Evolutionary conservation across 2,113 vertebrate species (phyloP).

Genomic region (Serilophus lunatus): DNA sequence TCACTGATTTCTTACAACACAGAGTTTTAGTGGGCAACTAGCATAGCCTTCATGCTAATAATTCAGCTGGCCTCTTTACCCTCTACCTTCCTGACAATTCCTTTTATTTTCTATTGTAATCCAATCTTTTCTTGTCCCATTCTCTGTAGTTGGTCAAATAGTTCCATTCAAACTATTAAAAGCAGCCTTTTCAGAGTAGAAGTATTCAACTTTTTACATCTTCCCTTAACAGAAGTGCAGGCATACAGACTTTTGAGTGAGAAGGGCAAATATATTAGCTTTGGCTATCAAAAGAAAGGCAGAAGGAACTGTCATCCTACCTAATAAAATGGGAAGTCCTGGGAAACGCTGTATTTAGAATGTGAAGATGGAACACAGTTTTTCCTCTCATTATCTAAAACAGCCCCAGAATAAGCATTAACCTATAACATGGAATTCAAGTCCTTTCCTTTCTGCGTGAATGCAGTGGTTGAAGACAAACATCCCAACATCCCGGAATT

Average conservation of each 20-base stretch:
- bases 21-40: background rate
- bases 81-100: background rate
- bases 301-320: background rate
- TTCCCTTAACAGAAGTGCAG: background rate
- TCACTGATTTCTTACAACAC: background rate
- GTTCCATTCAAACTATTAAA: background rate
- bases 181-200: background rate
- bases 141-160: background rate
- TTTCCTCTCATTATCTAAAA: background rate
- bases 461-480: background rate
- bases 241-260: background rate
- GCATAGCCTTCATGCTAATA: background rate
- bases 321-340: background rate
- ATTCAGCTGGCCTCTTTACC: background rate
- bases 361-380: background rate
- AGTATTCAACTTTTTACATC: background rate
- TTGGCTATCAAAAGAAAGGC: background rate
- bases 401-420: background rate
- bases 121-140: background rate
- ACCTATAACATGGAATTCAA: background rate
- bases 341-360: background rate
- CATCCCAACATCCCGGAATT: background rate
- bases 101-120: slow-evolving; percentile 16
- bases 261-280: slow-evolving; percentile 15
- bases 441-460: background rate